Conservation (phyloP, 1,140 invertebrate genomes). For the Atopsyche davidsoni region DNA sequence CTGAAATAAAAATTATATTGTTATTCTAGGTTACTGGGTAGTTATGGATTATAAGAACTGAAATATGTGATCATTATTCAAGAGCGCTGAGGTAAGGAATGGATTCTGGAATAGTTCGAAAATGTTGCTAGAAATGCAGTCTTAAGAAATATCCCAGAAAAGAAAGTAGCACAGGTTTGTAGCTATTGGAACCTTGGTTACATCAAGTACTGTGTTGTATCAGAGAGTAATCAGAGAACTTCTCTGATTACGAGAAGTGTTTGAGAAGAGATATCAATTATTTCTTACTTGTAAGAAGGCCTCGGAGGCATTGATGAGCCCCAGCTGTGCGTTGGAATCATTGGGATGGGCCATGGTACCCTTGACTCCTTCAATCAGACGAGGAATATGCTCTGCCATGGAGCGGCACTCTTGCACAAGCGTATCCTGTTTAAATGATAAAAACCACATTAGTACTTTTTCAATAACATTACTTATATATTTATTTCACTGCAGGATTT, state of each 20-base stretch:
- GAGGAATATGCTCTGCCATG: constrained; percentile 75
- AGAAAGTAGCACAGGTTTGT: too few relatives aligned
- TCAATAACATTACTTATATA: not conserved
- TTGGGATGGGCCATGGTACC: constrained; percentile 65
- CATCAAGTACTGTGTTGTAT: too few relatives aligned
- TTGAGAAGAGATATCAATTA: not conserved
- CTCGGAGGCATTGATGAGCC: constrained; percentile 81
- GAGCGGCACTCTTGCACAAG: constrained; percentile 69
- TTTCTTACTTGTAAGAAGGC: constrained; percentile 71
- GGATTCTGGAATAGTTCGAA: too few relatives aligned
- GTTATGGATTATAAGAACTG: too few relatives aligned
- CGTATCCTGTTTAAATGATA: constrained; percentile 52
- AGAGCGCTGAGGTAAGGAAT: too few relatives aligned
- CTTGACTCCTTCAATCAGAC: constrained; percentile 75
- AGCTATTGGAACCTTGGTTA: too few relatives aligned
- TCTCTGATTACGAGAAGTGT: too few relatives aligned
- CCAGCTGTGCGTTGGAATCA: constrained; percentile 68
- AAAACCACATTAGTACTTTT: not conserved
- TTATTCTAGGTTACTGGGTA: too few relatives aligned
- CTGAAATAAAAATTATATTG: constrained; percentile 31
- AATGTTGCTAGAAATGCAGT: too few relatives aligned
- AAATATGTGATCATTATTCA: too few relatives aligned
- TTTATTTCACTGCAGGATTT: constrained; percentile 40
- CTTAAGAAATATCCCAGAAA: too few relatives aligned
- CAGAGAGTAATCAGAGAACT: too few relatives aligned